Base-by-base conservation (phyloP, 2,113 vertebrate genomes). In the Cynoglossus semilaevis region DNA sequence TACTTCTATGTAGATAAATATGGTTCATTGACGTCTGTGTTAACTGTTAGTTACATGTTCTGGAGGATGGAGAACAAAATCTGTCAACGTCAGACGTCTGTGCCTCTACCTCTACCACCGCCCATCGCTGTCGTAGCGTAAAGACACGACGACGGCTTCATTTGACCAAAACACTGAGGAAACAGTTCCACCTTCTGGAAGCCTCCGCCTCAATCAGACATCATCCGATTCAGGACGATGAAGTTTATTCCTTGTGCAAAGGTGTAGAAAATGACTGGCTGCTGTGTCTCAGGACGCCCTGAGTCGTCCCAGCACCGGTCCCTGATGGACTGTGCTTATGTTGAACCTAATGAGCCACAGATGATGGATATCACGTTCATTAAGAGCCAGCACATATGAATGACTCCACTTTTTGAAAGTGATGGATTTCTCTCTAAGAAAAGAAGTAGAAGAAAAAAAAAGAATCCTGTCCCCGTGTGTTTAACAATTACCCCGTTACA, bases 301-400 rank as follows among this genome's bases (percentile, higher is more conserved):
- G 45, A 80, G 82, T 83, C 63, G 85, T 76, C 58, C 56, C 36
- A 66, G 78, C 60, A 67, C 14, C 49, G 62, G 65, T 75, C 42
- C 19, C 60, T 79, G 81, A 87, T 79, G 69, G 73, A 83, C 87
- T 79, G 65, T 77, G 70, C 76, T 81, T 74, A 70, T 70, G 69
- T 52, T 51, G 70, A 41, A 67, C 22, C 71, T 87, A 84, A 88
- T 86, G 80, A 88, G 82, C 78, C 84, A 72, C 75, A 88, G 80
- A 88, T 85, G 84, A 86, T 85, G 76, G 64, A 85, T 87, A 82
- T 58, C 50, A 50, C 15, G 22, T 85, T 84, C 77, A 84, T 88
- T 85, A 85, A 56, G 71, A 62, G 65, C 59, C 62, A 79, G 70
- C 67, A 60, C 70, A 22, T 75, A 65, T 9, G 55, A 85, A 79